These are phyloP conservation scores for Fukomys damarensis DNA, from an alignment of 2,113 vertebrate genomes.

Conservation along the genomic window DNA sequence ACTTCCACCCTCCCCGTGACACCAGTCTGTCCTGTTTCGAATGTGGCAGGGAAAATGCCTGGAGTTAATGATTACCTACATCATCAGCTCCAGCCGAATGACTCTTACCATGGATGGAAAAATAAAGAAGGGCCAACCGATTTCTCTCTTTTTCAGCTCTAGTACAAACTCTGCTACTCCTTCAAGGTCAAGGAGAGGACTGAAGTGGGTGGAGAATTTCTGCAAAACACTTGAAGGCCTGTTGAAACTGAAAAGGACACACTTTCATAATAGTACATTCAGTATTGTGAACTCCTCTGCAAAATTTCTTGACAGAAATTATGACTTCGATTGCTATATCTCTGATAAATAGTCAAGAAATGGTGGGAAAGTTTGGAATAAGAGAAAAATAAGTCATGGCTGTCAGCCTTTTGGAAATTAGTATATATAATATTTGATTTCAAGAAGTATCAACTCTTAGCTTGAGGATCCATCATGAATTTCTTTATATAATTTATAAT, in stretches of 20 bases:
- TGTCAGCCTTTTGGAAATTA: constrained; percentile 13
- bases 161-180: neutral
- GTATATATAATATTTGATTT: constrained; percentile 30
- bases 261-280: constrained; percentile 58
- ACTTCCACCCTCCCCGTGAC: neutral
- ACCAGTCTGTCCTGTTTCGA: neutral
- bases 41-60: constrained; percentile 29
- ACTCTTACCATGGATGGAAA: neutral
- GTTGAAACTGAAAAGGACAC: constrained; percentile 61
- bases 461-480: neutral
- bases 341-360: constrained; percentile 42
- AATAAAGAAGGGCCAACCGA: neutral
- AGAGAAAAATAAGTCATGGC: constrained; percentile 41
- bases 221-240: constrained; percentile 76
- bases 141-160: constrained; percentile 8
- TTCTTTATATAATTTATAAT: constrained; percentile 31
- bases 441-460: neutral
- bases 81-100: neutral
- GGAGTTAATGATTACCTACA: neutral
- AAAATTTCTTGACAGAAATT: constrained; percentile 65
- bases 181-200: constrained; percentile 70
- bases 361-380: neutral
- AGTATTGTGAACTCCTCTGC: constrained; percentile 37
- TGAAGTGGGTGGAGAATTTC: constrained; percentile 73
- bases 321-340: constrained; percentile 28